These are phyloP conservation scores for Caloenas nicobarica DNA, from an alignment of 2,113 vertebrate genomes.

Conservation along the genomic window DNA sequence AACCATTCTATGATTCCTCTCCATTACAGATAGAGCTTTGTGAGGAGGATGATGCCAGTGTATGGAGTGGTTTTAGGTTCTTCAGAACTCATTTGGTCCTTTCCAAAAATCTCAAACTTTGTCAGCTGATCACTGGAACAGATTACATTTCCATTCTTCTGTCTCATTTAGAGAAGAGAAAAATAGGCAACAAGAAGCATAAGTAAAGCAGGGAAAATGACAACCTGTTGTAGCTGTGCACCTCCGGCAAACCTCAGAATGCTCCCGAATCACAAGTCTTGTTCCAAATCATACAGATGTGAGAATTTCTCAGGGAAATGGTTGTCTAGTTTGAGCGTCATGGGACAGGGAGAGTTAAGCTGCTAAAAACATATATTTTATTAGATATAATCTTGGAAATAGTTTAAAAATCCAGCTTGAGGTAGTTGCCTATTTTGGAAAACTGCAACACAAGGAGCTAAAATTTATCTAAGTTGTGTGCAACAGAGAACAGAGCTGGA, in stretches of 20 bases:
- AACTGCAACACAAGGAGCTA: neutral
- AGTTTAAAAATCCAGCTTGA: neutral
- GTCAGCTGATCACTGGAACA: neutral
- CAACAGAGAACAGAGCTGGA: neutral
- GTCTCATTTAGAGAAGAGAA: neutral
- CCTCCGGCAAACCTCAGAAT: neutral
- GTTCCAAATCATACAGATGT: fast-evolving
- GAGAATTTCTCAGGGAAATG: neutral
- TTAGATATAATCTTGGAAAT: neutral
- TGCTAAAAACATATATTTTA: neutral
- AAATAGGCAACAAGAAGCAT: neutral
- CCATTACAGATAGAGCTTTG: neutral
- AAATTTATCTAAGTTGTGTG: neutral
- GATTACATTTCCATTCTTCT: neutral
- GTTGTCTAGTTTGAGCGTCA: neutral
- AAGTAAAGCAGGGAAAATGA: neutral
- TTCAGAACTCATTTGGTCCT: neutral
- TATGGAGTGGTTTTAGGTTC: neutral
- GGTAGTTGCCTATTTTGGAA: neutral
- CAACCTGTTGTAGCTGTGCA: neutral
- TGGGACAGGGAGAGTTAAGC: neutral
- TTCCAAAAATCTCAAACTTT: neutral
- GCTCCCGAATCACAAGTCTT: neutral
- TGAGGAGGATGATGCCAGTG: fast-evolving
- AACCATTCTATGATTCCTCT: neutral